phyloP scores from a whole-genome alignment of 2,888 invertebrate species.

The Cantharis nigra region DNA sequence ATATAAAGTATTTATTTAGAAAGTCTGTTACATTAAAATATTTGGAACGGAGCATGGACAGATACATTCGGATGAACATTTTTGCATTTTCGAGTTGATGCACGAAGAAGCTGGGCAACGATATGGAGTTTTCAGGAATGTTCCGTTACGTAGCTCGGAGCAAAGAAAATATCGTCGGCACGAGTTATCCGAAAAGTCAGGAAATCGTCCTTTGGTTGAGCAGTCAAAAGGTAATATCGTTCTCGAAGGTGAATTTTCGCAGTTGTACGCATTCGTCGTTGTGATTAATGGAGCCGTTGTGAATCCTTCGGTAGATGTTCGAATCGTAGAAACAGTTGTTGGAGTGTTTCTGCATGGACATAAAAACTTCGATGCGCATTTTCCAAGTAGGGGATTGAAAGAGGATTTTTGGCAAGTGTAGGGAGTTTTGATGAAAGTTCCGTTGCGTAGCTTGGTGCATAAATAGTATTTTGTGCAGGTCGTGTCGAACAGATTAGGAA shows the following conservation, averaged over 20 bases:
- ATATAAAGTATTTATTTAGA: background rate
- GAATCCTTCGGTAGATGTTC: background rate
- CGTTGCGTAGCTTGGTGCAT: constrained; percentile 35
- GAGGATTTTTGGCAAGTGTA: constrained; percentile 37
- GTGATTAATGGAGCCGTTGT: background rate
- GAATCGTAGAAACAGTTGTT: background rate
- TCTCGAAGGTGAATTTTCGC: background rate
- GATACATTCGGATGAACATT: constrained; percentile 19
- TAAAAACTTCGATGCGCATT: constrained; percentile 28
- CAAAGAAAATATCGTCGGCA: constrained; percentile 36
- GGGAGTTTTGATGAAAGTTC: constrained; percentile 45
- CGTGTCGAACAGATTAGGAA: constrained; percentile 51
- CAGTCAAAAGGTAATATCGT: constrained; percentile 41
- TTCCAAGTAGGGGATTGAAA: constrained; percentile 32
- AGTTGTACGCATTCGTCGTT: background rate
- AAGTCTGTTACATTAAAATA: background rate
- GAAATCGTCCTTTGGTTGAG: constrained; percentile 53
- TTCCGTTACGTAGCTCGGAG: constrained; percentile 30
- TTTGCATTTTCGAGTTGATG: constrained; percentile 30
- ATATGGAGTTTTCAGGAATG: constrained; percentile 46
- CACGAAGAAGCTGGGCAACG: constrained; percentile 35
- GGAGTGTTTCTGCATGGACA: constrained; percentile 28
- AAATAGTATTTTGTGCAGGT: constrained; percentile 39
- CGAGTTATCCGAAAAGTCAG: constrained; percentile 48
- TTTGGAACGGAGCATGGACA: background rate